phyloP scores from a whole-genome alignment of 53 echinoderm and acorn worm genomes.

The Crossaster papposus region DNA sequence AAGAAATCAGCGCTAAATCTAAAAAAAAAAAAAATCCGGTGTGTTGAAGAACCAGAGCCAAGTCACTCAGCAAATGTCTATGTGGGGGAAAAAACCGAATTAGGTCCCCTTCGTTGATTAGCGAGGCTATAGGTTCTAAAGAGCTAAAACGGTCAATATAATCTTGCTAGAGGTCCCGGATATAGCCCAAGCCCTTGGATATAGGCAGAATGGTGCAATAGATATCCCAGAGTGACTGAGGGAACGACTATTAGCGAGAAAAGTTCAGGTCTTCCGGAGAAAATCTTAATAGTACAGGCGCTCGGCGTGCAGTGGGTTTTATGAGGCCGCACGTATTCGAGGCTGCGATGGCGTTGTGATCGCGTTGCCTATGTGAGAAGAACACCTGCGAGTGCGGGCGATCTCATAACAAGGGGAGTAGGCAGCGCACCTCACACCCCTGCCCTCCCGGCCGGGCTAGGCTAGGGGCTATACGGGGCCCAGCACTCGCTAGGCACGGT shows the following conservation, averaged over 20 bases:
- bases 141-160: constrained; percentile 27
- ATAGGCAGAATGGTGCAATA: constrained; percentile 26
- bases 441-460: constrained; percentile 18
- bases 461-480: constrained; percentile 48
- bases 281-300: constrained; percentile 27
- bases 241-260: constrained; percentile 9
- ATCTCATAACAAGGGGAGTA: constrained; percentile 28
- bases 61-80: neutral
- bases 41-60: neutral
- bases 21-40: neutral
- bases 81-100: neutral
- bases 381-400: constrained; percentile 57
- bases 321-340: constrained; percentile 18
- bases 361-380: constrained; percentile 31
- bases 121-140: neutral
- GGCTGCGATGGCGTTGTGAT: constrained; percentile 9
- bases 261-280: constrained; percentile 29
- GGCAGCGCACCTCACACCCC: constrained; percentile 17
- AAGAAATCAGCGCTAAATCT: constrained; percentile 26
- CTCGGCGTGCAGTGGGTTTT: constrained; percentile 16
- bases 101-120: neutral
- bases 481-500: constrained; percentile 40
- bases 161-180: constrained; percentile 29
- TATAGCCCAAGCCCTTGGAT: neutral
- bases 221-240: constrained; percentile 32